These are phyloP conservation scores for Hypanus sabinus DNA, from an alignment of 2,113 vertebrate species.

Conservation along the genomic window DNA sequence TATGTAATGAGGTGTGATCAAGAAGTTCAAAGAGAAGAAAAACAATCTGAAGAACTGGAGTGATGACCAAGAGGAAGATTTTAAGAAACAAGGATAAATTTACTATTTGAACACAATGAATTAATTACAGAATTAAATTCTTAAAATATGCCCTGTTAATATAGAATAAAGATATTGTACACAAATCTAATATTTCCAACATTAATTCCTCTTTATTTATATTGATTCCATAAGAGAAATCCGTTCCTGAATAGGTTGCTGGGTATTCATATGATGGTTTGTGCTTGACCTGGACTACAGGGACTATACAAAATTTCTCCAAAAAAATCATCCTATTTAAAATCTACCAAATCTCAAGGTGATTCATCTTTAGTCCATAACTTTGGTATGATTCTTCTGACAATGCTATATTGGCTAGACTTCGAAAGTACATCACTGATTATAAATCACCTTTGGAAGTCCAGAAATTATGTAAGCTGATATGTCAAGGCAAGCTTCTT, in stretches of 20 bases:
- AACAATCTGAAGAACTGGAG: no score
- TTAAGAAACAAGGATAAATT: no score
- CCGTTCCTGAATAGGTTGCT: not conserved
- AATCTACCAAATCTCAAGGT: not conserved
- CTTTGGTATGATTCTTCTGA: not conserved
- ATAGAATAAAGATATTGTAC: not conserved
- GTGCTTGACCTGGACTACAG: no score
- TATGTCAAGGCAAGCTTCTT: not conserved
- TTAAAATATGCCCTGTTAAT: not conserved
- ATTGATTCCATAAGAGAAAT: not conserved
- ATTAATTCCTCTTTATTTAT: not conserved
- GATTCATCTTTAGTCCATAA: not conserved
- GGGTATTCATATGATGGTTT: not conserved
- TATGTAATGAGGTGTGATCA: not conserved
- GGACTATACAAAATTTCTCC: not conserved
- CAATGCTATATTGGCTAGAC: not conserved
- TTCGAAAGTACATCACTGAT: not conserved
- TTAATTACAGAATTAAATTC: not conserved
- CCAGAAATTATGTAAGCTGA: not conserved
- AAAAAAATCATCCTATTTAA: not conserved
- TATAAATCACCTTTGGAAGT: not conserved
- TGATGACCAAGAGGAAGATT: not conserved
- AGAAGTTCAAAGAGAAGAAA: not conserved
- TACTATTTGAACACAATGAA: not conserved
- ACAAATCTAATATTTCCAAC: not conserved